Conservation (phyloP, 2,797 vertebrate genomes). For the Sciaenops ocellatus region DNA sequence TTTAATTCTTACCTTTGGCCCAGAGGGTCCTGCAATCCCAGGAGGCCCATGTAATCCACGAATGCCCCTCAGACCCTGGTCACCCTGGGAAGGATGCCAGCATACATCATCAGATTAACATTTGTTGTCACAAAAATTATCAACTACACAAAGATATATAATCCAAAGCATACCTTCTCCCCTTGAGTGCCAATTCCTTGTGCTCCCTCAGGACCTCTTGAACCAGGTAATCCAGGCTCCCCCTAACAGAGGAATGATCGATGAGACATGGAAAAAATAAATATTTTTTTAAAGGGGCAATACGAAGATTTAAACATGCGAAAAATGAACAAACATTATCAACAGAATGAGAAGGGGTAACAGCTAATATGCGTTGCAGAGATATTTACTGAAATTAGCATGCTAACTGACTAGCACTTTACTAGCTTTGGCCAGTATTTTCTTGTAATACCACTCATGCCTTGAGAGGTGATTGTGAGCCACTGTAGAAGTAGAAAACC, state of each 20-base stretch:
- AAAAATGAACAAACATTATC: no score
- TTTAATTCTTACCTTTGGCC: constrained; percentile 87
- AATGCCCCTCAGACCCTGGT: constrained; percentile 91
- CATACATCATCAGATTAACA: constrained; percentile 20
- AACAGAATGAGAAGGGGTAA: no score
- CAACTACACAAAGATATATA: neutral
- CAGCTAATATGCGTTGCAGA: no score
- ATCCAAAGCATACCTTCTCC: constrained; percentile 85
- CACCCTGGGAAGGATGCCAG: constrained; percentile 83
- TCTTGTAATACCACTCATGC: no score
- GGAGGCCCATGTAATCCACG: constrained; percentile 90
- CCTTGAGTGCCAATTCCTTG: constrained; percentile 91
- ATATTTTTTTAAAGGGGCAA: neutral
- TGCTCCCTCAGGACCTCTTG: constrained; percentile 89
- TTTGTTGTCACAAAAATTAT: constrained; percentile 13
- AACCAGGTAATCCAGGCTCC: constrained; percentile 88
- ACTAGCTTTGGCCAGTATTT: no score
- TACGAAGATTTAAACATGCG: no score
- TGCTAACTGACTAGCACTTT: no score
- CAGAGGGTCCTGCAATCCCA: constrained; percentile 89
- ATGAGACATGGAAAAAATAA: constrained; percentile 17
- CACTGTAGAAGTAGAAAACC: no score
- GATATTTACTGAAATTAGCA: no score
- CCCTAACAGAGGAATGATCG: constrained; percentile 79
- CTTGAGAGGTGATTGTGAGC: no score